Evolutionary conservation across 30 jellyfish, hydroid and myxozoan genomes (phyloP).

Genomic region (Hydractinia echinata): DNA sequence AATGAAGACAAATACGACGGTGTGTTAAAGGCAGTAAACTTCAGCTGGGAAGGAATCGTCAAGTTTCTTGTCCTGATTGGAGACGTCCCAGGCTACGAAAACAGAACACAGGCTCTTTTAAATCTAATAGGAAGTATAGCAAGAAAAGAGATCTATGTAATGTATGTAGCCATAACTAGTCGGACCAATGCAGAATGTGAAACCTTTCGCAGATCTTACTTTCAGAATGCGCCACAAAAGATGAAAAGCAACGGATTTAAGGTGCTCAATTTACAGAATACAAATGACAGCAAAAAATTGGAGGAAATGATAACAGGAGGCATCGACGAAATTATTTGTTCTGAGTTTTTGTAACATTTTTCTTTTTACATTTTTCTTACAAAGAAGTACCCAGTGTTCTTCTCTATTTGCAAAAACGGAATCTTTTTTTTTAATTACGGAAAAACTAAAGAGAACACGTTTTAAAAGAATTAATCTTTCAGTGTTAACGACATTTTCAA

Average conservation of each 20-base stretch:
- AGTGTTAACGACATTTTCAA: no score
- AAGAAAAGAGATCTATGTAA: not conserved
- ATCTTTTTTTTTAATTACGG: no score
- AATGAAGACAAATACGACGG: constrained; percentile 4
- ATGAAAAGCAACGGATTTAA: not conserved
- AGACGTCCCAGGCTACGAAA: not conserved
- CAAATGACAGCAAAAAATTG: not conserved
- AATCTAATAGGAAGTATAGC: not conserved
- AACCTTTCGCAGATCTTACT: not conserved
- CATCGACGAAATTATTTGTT: constrained; percentile 4
- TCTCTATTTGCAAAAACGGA: no score
- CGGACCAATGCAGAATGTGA: not conserved
- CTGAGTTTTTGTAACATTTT: constrained; percentile 13
- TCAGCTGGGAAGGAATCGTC: not conserved
- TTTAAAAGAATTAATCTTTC: no score
- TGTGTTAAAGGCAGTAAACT: not conserved
- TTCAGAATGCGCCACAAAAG: not conserved
- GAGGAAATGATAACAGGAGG: not conserved
- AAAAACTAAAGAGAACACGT: no score
- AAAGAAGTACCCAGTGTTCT: no score
- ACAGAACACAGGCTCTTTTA: not conserved
- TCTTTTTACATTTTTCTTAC: no score
- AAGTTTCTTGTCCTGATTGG: constrained; percentile 6
- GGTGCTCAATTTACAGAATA: not conserved
- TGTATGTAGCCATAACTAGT: not conserved